Conservation (phyloP, 2,113 vertebrate species). For the Climacteris rufus region DNA sequence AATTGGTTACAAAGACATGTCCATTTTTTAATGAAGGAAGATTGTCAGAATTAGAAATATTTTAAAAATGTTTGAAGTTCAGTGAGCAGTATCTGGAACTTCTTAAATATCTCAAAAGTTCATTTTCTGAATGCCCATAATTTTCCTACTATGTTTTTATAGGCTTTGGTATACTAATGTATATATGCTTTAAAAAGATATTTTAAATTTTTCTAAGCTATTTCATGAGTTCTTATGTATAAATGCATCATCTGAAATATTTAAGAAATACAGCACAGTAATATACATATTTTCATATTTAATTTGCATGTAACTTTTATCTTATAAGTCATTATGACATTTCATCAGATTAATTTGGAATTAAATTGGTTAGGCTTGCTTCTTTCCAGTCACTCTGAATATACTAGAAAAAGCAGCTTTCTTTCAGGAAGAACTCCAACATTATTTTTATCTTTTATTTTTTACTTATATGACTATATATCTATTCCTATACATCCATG, state of each 20-base stretch:
- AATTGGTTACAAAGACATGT: not conserved
- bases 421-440: not conserved
- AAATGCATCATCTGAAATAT: not conserved
- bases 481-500: not conserved
- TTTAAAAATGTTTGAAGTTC: not conserved
- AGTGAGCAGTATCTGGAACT: not conserved
- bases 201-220: not conserved
- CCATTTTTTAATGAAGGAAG: not conserved
- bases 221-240: not conserved
- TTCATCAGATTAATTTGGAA: not conserved
- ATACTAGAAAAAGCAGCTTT: not conserved
- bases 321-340: not conserved
- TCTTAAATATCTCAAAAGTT: not conserved
- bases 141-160: not conserved
- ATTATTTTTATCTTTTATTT: not conserved
- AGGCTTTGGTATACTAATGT: not conserved
- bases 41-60: not conserved
- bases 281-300: not conserved
- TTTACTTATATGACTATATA: not conserved
- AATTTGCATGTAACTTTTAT: not conserved
- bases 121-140: not conserved
- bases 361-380: not conserved
- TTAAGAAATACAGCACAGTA: too few species aligned
- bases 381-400: not conserved
- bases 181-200: not conserved